A percentile compares a stretch with the other conserved stretches of the same genome.
These are phyloP conservation scores for Pogonus chalceus DNA, from an alignment of 1,140 invertebrate species.

Conservation along the genomic window DNA sequence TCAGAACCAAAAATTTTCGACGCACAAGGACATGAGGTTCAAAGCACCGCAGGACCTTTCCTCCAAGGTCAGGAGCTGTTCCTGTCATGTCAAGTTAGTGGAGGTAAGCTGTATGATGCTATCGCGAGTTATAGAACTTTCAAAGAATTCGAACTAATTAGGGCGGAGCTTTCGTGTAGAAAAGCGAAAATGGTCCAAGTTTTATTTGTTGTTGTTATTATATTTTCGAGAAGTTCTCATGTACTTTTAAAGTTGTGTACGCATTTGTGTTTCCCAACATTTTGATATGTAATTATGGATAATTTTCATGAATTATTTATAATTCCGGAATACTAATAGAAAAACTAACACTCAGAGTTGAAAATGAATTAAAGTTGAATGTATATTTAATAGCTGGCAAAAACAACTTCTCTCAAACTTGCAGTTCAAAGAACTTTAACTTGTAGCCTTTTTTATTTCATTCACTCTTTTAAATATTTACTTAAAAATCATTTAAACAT, in stretches of 20 bases:
- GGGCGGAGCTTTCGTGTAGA: background rate
- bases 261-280: background rate
- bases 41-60: constrained; percentile 66
- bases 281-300: background rate
- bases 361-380: too few species aligned
- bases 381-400: too few species aligned
- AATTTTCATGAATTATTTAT: background rate
- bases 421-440: too few species aligned
- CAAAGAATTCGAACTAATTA: constrained; percentile 7
- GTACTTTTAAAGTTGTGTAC: background rate
- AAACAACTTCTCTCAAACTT: too few species aligned
- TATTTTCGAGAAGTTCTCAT: background rate
- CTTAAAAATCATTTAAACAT: too few species aligned
- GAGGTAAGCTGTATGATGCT: constrained; percentile 50
- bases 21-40: constrained; percentile 64
- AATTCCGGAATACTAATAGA: too few species aligned
- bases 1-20: constrained; percentile 70
- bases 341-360: too few species aligned
- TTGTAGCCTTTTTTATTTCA: too few species aligned
- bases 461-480: too few species aligned
- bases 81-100: constrained; percentile 70
- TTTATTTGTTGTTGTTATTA: constrained; percentile 1
- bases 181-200: background rate
- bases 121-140: constrained; percentile 9
- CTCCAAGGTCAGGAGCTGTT: constrained; percentile 69